A percentile compares a stretch with the other conserved stretches of the same genome.
Conservation (phyloP, 2,113 vertebrate species). For the Stegostoma tigrinum region DNA sequence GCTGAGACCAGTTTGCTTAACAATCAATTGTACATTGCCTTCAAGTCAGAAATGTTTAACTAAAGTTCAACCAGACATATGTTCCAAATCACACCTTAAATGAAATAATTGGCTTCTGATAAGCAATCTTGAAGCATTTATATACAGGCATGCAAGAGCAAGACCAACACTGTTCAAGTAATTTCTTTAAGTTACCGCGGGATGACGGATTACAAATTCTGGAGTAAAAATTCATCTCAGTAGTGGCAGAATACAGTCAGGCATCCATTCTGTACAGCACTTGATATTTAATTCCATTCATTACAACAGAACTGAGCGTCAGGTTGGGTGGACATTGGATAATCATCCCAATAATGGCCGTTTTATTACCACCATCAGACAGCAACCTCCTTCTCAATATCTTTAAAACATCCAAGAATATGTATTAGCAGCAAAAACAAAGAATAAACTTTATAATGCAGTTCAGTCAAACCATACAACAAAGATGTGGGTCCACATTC, state of each 20-base stretch:
- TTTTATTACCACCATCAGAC: background rate
- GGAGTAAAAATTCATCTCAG: background rate
- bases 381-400: background rate
- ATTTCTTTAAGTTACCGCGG: background rate
- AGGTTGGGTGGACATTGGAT: background rate
- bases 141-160: background rate
- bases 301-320: background rate
- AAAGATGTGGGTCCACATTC: background rate
- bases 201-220: background rate
- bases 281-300: background rate
- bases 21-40: background rate
- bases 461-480: background rate
- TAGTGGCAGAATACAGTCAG: background rate
- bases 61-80: background rate
- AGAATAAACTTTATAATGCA: background rate
- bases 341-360: background rate
- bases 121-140: background rate
- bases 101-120: background rate
- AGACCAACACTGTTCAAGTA: background rate
- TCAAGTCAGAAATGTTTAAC: background rate
- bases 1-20: background rate
- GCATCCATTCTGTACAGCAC: too few relatives aligned
- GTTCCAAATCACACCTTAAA: background rate
- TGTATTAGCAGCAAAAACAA: background rate
- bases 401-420: background rate